A percentile compares a stretch with the other conserved stretches of the same genome.
These are phyloP conservation scores for Drosophila erecta DNA, from an alignment of 1,140 invertebrate genomes.

Conservation along the genomic window DNA sequence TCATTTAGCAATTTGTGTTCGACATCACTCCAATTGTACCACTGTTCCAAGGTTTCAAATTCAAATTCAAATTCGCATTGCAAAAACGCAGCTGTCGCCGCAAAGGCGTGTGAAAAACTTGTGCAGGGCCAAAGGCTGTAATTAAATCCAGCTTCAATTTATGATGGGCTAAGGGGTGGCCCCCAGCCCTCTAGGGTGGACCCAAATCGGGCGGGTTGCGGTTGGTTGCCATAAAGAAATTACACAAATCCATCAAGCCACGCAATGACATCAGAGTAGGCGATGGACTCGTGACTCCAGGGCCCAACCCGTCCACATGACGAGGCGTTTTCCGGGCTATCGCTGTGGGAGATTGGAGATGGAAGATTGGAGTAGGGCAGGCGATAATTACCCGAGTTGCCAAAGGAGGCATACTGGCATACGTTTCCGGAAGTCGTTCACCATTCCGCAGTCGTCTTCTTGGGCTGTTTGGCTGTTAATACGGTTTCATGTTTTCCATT, in stretches of 20 bases:
- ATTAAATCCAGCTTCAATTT: constrained; percentile 79
- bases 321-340: constrained; percentile 5
- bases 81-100: constrained; percentile 41
- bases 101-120: constrained; percentile 37
- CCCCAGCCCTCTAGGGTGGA: constrained; percentile 1
- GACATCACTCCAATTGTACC: background rate
- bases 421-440: constrained; percentile 45
- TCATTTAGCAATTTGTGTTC: background rate
- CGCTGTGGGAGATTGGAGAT: background rate
- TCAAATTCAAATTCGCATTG: constrained; percentile 29
- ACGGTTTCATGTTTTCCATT: constrained; percentile 77
- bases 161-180: constrained; percentile 23
- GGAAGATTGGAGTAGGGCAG: background rate
- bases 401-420: constrained; percentile 33
- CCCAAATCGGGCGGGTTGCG: constrained; percentile 17
- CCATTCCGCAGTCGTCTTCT: constrained; percentile 28
- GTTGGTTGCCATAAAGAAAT: constrained; percentile 61
- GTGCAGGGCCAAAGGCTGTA: constrained; percentile 51
- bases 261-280: constrained; percentile 59
- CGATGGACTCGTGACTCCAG: constrained; percentile 12
- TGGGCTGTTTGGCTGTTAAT: constrained; percentile 62
- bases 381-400: constrained; percentile 56
- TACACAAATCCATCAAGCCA: constrained; percentile 72
- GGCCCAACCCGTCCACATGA: constrained; percentile 21
- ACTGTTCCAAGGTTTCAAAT: constrained; percentile 13